Conservation (phyloP, 1,140 invertebrate species). For the Drosophila serrata region DNA sequence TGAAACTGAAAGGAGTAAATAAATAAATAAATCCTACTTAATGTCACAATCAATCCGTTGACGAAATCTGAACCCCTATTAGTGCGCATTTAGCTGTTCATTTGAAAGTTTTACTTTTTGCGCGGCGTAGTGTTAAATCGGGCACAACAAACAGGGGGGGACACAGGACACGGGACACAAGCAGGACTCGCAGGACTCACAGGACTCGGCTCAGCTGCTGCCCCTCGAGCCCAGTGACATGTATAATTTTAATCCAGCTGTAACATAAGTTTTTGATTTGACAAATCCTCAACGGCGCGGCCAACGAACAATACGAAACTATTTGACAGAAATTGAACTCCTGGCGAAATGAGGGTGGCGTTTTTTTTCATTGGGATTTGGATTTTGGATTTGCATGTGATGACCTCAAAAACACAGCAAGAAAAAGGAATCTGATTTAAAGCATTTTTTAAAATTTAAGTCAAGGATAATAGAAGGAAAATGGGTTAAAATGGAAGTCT, state of each 20-base stretch:
- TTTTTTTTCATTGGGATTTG: conserved; percentile 32
- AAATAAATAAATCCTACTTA: conserved; percentile 85
- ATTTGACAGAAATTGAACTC: conserved; percentile 82
- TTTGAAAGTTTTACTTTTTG: conserved; percentile 84
- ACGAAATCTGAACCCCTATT: conserved; percentile 80
- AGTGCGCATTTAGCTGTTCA: conserved; percentile 85
- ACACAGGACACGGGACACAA: conserved; percentile 26
- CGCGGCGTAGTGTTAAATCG: conserved; percentile 84
- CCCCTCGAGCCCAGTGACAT: conserved; percentile 64
- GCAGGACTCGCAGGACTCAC: conserved; percentile 17
- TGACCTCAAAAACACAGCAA: not conserved
- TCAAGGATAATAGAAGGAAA: not conserved
- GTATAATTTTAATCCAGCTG: conserved; percentile 84
- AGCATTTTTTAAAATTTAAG: not conserved
- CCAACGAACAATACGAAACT: conserved; percentile 61
- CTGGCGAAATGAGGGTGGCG: conserved; percentile 29
- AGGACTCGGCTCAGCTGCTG: conserved; percentile 22
- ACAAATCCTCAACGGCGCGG: conserved; percentile 64
- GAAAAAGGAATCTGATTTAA: not conserved
- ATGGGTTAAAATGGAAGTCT: not conserved
- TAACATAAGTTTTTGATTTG: conserved; percentile 85
- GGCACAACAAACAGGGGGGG: conserved; percentile 55
- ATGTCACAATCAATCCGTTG: conserved; percentile 84
- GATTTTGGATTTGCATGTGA: conserved; percentile 35
- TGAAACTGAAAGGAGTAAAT: conserved; percentile 71